Conservation (phyloP, 2,797 vertebrate genomes). For the Urocyon cinereoargenteus region DNA sequence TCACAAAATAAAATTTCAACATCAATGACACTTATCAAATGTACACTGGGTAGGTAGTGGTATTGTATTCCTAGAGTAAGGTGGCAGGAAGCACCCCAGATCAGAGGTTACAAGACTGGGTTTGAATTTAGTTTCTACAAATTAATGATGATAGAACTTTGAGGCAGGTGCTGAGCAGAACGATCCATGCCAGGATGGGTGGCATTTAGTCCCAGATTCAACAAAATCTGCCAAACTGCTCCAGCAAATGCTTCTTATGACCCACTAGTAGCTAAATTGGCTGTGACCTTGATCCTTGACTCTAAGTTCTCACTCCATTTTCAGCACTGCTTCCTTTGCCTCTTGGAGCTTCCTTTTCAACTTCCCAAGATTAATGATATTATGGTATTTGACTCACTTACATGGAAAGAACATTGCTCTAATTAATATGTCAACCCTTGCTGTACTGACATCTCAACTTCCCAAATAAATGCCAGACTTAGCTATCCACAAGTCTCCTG, state of each 20-base stretch:
- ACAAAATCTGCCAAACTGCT: neutral
- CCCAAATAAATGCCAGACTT: neutral
- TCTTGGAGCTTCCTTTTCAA: conserved; percentile 5
- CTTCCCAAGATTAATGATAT: conserved; percentile 23
- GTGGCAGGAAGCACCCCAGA: neutral
- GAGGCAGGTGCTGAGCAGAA: neutral
- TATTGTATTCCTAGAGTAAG: neutral
- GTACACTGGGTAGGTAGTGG: neutral
- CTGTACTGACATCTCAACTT: neutral
- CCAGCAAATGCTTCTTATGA: neutral
- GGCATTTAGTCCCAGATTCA: neutral
- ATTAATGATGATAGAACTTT: neutral
- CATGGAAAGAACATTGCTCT: conserved; percentile 30
- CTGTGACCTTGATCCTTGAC: conserved; percentile 17
- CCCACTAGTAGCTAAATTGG: neutral
- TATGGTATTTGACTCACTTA: neutral
- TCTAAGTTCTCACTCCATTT: neutral
- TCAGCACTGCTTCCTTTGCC: neutral
- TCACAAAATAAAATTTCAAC: neutral
- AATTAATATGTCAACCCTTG: conserved; percentile 22
- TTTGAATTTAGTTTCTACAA: neutral
- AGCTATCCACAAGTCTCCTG: neutral
- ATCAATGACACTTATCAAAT: no score
- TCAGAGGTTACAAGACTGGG: neutral
- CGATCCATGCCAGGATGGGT: neutral